Base-by-base conservation (phyloP, 2,113 vertebrate genomes). In the Petromus typicus region DNA sequence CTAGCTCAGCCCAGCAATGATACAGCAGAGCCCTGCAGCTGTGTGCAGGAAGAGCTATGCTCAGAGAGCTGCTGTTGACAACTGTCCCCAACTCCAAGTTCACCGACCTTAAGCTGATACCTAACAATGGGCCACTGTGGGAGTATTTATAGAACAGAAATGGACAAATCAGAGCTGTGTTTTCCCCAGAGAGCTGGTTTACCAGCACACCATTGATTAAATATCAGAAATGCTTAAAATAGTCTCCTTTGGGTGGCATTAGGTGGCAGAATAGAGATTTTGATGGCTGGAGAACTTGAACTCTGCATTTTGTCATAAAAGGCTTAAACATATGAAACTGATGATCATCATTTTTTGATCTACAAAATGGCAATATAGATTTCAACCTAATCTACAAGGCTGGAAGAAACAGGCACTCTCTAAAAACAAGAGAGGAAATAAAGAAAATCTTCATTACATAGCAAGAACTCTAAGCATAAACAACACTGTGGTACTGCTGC, bases 31-130 rank as follows among this genome's bases (percentile, higher is more conserved):
- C 43, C 9, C 64, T 14, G 3, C 0, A 2, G 27, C 43, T 37
- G 12, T 0, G 20, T 2, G 13, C 4, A 51, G 75, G 43, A 0
- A 14, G 57, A 1, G 34, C 10, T 7, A 1, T 18, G 9, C n/a
- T 4, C 43, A 23, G 3, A 51, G 12, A 32, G 63, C 0, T 56
- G 71, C 1, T 20, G 12, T 9, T 1, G 2, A 3, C 25, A 4
- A n/a, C 16, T n/a, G 78, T 94, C 78, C 51, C 22, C 48, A 86
- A 12, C n/a, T 78, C 6, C 37, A 43, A 54, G 7, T 20, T 85
- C 61, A 34, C 0, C 9, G 59, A 27, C 34, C 45, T 57, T 25
- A 18, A 30, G 17, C 14, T n/a, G 23, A 40, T 9, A 78, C 10
- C 18, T 81, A 23, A 43, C 89, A 63, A 69, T 51, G 69, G 14